Conservation (phyloP, 2,888 invertebrate species). For the Trichogramma dendrolimi region DNA sequence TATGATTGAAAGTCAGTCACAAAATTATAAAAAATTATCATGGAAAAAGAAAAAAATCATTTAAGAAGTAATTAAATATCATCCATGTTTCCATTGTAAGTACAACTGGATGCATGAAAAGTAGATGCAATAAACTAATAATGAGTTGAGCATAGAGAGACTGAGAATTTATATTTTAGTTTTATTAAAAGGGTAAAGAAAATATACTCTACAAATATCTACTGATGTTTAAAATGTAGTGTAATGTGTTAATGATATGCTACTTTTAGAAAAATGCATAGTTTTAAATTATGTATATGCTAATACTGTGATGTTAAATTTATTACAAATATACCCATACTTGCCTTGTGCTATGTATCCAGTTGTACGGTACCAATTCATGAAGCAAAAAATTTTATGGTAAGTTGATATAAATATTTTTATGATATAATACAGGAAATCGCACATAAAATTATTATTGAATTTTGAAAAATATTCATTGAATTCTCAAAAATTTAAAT, state of each 20-base stretch:
- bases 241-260: constrained; percentile 5
- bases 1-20: too few species aligned
- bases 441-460: too few species aligned
- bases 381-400: constrained; percentile 42
- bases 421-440: background rate
- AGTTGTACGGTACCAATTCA: constrained; percentile 49
- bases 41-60: constrained; percentile 3
- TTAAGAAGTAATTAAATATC: constrained; percentile 19
- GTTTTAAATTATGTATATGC: constrained; percentile 14
- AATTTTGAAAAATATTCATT: too few species aligned
- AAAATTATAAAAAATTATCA: background rate
- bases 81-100: constrained; percentile 34
- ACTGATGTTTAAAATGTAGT: background rate
- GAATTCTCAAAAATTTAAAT: too few species aligned
- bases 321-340: constrained; percentile 41
- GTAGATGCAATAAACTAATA: constrained; percentile 27
- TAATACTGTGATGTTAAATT: constrained; percentile 24
- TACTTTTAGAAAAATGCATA: constrained; percentile 1
- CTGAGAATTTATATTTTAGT: background rate
- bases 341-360: constrained; percentile 51
- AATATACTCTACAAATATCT: background rate
- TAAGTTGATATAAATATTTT: constrained; percentile 22
- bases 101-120: constrained; percentile 48
- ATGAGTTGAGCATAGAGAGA: constrained; percentile 21
- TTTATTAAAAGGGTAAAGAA: background rate